phyloP scores from a whole-genome alignment of 2,888 invertebrate genomes.

The Drosophila lacicola region DNA sequence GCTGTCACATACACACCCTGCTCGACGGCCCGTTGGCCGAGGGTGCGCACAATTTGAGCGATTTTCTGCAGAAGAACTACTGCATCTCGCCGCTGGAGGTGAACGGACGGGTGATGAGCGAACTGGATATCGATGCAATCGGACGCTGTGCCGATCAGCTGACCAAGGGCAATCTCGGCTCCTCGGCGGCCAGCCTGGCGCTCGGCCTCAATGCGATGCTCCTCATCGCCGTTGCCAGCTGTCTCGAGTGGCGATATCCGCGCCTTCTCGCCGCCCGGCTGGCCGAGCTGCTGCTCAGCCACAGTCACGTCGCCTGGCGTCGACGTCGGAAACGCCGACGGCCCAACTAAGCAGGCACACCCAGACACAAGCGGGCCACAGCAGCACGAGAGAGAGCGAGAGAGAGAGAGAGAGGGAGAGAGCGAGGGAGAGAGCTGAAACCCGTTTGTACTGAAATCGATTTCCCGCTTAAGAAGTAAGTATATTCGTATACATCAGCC shows the following conservation, averaged over 20 bases:
- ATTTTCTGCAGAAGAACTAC: constrained; percentile 91
- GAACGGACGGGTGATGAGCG: constrained; percentile 91
- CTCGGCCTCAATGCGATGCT: constrained; percentile 80
- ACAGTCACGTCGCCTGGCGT: constrained; percentile 59
- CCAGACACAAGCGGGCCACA: neutral
- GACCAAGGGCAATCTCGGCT: constrained; percentile 88
- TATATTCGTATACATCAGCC: constrained; percentile 21
- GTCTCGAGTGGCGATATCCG: constrained; percentile 66
- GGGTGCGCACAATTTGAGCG: constrained; percentile 87
- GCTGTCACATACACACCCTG: constrained; percentile 92
- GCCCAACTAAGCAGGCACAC: constrained; percentile 38
- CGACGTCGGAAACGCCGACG: constrained; percentile 67
- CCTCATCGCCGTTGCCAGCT: constrained; percentile 78
- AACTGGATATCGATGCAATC: constrained; percentile 88
- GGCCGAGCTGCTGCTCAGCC: constrained; percentile 57
- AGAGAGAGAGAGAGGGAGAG: neutral
- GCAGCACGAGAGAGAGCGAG: too few species aligned
- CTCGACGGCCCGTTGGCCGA: constrained; percentile 91
- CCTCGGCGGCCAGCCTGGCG: constrained; percentile 84
- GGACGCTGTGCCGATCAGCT: constrained; percentile 90
- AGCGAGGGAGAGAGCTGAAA: neutral
- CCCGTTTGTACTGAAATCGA: constrained; percentile 45
- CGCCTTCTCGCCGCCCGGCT: constrained; percentile 49
- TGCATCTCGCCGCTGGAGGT: constrained; percentile 94
- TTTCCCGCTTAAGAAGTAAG: constrained; percentile 51